Evolutionary conservation across 1,140 invertebrate genomes (phyloP), one percentile per base, ranked within the genome.

Genomic region (Drosophila nebulosa): DNA sequence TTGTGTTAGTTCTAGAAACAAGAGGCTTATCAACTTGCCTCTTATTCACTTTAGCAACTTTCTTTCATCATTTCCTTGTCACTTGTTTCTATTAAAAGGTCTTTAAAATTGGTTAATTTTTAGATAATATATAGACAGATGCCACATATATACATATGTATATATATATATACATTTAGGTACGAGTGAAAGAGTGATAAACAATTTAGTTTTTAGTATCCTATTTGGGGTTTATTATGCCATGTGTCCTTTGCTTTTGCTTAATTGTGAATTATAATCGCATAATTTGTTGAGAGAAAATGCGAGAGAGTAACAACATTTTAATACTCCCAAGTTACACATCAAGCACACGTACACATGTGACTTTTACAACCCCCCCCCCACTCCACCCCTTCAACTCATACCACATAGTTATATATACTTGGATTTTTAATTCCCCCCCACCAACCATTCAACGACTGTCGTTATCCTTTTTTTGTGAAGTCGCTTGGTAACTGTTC

Each of bases 241-340:
- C 68, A 66, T 85, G 81, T 55, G 46, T 86, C 81, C 80, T 78
- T 78, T 77, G 62, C 80, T 78, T 85, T 81, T 81, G 80, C 81
- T 81, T 85, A 85, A 85, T 85, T 85, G 74, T 85, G 76, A 85
- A 85, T 86, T 85, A 81, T 85, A 85, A 81, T 69, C 66, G 70
- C 80, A 85, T 85, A 81, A 85, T 85, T 86, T 70, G 64, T 78
- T 30, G 30, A 21, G 14, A 69, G 32, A 14, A 22, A 7, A 22
- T 27, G 42, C 14, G 68, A n/a, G n/a, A n/a, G n/a, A n/a, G 55
- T 74, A 78, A 60, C 64, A 74, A 69, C 69, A 79, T 79, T 85
- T 85, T 86, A 81, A 86, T 86, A 74, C 81, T 80, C 73, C 81
- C 69, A 60, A 63, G 77, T 64, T 52, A 69, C 84, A 85, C 74